These are phyloP conservation scores for Coecobrya sp. DNA, from an alignment of 2,888 invertebrate species.

Conservation along the genomic window DNA sequence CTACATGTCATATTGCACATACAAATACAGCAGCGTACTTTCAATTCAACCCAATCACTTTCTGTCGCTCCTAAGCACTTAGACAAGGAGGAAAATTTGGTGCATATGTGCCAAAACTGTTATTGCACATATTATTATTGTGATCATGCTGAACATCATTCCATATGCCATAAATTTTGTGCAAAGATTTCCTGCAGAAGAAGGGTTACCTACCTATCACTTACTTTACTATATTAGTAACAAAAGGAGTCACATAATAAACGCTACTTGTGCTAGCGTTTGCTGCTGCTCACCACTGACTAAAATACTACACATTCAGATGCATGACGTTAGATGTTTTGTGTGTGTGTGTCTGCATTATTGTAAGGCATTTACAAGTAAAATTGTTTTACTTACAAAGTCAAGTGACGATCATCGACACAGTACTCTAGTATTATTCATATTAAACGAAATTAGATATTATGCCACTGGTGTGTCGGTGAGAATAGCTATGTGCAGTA, in stretches of 20 bases:
- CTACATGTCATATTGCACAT: background rate
- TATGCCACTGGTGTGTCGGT: background rate
- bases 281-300: background rate
- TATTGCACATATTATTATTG: slow-evolving; percentile 27
- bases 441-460: background rate
- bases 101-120: slow-evolving; percentile 43
- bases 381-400: slow-evolving; percentile 31
- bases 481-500: slow-evolving; percentile 8
- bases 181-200: slow-evolving; percentile 17
- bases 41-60: slow-evolving; percentile 22
- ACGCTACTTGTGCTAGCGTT: background rate
- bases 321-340: slow-evolving; percentile 37
- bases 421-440: slow-evolving; percentile 20
- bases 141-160: slow-evolving; percentile 27
- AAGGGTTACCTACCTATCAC: slow-evolving; percentile 8
- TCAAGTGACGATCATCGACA: slow-evolving; percentile 6
- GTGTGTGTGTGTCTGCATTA: background rate
- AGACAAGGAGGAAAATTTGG: background rate
- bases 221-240: background rate
- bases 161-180: slow-evolving; percentile 40
- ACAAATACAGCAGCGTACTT: background rate
- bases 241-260: background rate
- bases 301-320: slow-evolving; percentile 12
- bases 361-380: slow-evolving; percentile 39
- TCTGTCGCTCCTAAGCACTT: slow-evolving; percentile 19